phyloP scores from a whole-genome alignment of 1,140 invertebrate genomes.

The Sarcophaga peregrina region DNA sequence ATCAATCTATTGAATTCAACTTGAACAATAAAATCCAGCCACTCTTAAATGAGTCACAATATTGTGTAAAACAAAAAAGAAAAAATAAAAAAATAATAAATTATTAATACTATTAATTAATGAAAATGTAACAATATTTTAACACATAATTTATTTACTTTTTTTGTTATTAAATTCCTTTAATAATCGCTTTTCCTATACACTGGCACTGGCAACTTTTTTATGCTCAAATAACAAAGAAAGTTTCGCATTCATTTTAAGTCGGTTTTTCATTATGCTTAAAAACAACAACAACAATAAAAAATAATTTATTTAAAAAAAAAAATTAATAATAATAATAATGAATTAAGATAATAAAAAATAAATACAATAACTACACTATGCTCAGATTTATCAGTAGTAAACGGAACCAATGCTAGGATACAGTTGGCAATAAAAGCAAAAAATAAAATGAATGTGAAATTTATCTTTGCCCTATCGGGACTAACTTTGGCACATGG shows the following conservation, averaged over 20 bases:
- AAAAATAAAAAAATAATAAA: background rate
- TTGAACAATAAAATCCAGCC: background rate
- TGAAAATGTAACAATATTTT: constrained; percentile 38
- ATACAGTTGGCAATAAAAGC: background rate
- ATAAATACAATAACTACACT: background rate
- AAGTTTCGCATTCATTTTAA: too few species aligned
- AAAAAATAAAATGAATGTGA: background rate
- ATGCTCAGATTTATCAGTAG: constrained; percentile 5
- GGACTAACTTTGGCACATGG: background rate
- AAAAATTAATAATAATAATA: too few species aligned
- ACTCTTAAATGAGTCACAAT: constrained; percentile 11
- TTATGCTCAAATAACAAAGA: too few species aligned
- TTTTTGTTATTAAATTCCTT: background rate
- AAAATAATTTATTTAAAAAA: too few species aligned
- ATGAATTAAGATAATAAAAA: background rate
- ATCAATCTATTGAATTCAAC: background rate
- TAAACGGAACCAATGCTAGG: constrained; percentile 1
- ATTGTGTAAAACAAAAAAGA: too few species aligned
- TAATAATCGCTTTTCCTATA: background rate
- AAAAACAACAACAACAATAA: too few species aligned
- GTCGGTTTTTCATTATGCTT: too few species aligned
- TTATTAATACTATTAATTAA: constrained; percentile 30
- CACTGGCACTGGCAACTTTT: too few species aligned
- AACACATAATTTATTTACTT: constrained; percentile 27
- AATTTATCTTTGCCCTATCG: background rate